These are phyloP conservation scores for Coelopa frigida DNA, from an alignment of 1,140 invertebrate species.

Conservation along the genomic window DNA sequence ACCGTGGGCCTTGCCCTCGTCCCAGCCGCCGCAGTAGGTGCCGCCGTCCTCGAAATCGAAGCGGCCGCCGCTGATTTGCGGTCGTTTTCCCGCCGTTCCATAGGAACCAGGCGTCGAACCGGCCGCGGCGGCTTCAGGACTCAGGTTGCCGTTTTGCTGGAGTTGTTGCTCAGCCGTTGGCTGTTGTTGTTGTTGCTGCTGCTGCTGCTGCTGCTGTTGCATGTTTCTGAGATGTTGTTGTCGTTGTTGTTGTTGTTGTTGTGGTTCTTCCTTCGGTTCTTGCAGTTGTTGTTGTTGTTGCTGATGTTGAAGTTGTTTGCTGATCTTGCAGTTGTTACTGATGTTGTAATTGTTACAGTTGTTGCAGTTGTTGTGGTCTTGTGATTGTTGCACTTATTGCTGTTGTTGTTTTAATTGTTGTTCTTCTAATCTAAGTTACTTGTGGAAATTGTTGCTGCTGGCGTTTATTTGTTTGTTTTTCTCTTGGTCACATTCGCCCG, in stretches of 20 bases:
- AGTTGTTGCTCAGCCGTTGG: constrained; percentile 15
- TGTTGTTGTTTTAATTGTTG: not conserved
- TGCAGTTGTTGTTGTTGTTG: too few relatives aligned
- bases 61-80: constrained; percentile 82
- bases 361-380: constrained; percentile 4
- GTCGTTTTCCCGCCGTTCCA: constrained; percentile 44
- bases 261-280: too few relatives aligned
- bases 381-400: not conserved
- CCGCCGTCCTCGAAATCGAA: constrained; percentile 99
- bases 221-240: constrained; percentile 26
- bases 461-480: constrained; percentile 5
- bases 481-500: too few relatives aligned
- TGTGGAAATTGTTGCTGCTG: not conserved
- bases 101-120: constrained; percentile 12
- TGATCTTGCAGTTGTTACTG: constrained; percentile 17
- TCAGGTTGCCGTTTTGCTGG: constrained; percentile 35
- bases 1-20: constrained; percentile 95
- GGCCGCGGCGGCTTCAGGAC: constrained; percentile 24
- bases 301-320: constrained; percentile 3
- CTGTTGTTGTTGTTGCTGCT: constrained; percentile 15
- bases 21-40: constrained; percentile 99
- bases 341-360: constrained; percentile 8
- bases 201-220: constrained; percentile 18
- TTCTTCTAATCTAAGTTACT: not conserved
- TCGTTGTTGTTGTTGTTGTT: constrained; percentile 17